Evolutionary conservation across 2,888 invertebrate genomes (phyloP), one percentile per base, ranked within the genome.

Genomic region (Herminia tarsipennalis): DNA sequence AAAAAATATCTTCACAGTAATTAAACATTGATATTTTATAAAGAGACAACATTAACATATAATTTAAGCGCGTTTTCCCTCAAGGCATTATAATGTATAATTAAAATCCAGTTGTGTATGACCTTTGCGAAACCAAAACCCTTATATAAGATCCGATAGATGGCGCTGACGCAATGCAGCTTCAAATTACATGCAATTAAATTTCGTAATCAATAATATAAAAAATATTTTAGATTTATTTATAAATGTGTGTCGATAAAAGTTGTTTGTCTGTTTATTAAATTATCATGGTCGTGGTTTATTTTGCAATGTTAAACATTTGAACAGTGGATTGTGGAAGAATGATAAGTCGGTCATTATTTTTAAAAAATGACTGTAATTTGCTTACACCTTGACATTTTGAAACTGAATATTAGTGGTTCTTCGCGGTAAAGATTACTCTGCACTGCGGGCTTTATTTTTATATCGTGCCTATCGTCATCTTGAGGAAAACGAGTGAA

Each of bases 301-400:
- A 17, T 45, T 63, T 64, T 51, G 56, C 47, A 64, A 70, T 65
- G 62, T 47, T 55, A 42, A 63, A 66, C 55, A 54, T 78, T 77
- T 74, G 72, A 70, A 72, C 48, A 55, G 54, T 67, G 54, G 46
- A 72, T 47, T 54, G 54, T 67, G 54, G 46, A 67, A 70, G 66
- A 59, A 47, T 51, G 51, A 72, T 58, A 71, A 55, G 68, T 57
- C 37, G 32, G 56, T 56, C 47, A 62, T 67, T 66, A 65, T 49
- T 56, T 68, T 53, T 29, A 48, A 57, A 60, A 73, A 68, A 68
- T 61, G 46, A 69, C 67, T 44, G 71, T 58, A 75, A 75, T 74
- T 79, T 67, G 55, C 66, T 45, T 57, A 47, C 59, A 63, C 67
- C 70, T 71, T 80, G 80, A 70, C 72, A 76, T 80, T 83, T 77